These are phyloP conservation scores for Araneus ventricosus DNA, from an alignment of 1,140 invertebrate genomes.

Conservation along the genomic window DNA sequence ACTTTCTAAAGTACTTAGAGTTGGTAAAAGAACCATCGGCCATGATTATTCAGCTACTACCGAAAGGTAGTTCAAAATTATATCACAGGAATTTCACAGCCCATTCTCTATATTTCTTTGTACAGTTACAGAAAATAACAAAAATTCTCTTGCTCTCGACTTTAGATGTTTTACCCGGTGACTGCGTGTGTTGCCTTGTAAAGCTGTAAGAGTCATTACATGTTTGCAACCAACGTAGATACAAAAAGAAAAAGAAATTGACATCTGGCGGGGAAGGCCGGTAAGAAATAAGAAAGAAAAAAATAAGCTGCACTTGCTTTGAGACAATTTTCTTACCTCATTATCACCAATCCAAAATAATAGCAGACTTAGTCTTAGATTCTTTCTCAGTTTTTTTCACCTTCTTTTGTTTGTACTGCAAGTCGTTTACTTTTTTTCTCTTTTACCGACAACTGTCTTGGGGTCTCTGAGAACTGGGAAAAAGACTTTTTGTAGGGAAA, in stretches of 20 bases:
- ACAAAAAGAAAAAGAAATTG: constrained; percentile 45
- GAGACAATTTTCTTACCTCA: constrained; percentile 72
- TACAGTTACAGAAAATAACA: neutral
- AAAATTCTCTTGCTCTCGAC: constrained; percentile 9
- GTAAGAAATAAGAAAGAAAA: constrained; percentile 35
- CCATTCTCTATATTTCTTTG: neutral
- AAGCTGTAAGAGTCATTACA: constrained; percentile 47
- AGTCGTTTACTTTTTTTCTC: constrained; percentile 52
- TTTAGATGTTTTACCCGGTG: neutral
- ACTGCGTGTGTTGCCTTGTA: neutral
- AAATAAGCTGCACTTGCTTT: constrained; percentile 71
- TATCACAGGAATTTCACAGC: no score
- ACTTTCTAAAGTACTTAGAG: no score
- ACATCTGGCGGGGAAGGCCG: constrained; percentile 17
- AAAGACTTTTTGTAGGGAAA: constrained; percentile 23
- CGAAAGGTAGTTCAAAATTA: no score
- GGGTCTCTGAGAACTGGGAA: constrained; percentile 45
- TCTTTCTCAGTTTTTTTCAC: constrained; percentile 44
- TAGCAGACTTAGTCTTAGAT: constrained; percentile 68
- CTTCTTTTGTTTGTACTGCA: constrained; percentile 55
- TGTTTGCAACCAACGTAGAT: constrained; percentile 40
- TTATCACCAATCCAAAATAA: constrained; percentile 75
- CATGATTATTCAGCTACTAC: no score
- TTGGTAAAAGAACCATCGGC: no score
- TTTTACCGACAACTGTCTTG: constrained; percentile 52